Evolutionary conservation across 2,888 invertebrate species (phyloP), one percentile per base, ranked within the genome.

Genomic region (Leptinotarsa rubiginosa): DNA sequence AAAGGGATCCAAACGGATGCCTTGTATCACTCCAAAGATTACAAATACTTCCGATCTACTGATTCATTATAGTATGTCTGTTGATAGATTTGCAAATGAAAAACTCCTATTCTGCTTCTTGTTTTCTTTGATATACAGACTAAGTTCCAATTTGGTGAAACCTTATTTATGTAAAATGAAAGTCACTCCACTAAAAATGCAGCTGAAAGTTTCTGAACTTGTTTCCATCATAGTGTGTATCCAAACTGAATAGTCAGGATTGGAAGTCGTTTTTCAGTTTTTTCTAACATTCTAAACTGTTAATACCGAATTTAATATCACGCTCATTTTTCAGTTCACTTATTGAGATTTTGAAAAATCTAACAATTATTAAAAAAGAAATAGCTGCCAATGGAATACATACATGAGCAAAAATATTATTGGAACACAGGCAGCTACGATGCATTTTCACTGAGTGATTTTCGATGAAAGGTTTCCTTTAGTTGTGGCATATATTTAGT

Each of bases 11-110:
- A 59, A 18, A 18, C 13, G 16, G 25, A 54, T 50, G 52, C 62
- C 73, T 66, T 62, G 69, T 73, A 49, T 52, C 52, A 70, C 69
- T 74, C 73, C 73, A 74, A 74, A 74, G 74, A 74, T 73, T 73
- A 67, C 54, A 67, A 67, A 64, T 73, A 31, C 41, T 54, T 67
- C 66, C 62, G 25, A 56, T 56, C 22, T 22, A 56, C 25, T 56
- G 22, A 13, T 56, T 56, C 20, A 13, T 22, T 56, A 15, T 56
- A 22, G 22, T 22, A 13, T 22, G 18, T 12, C 13, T 13, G 12
- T 12, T 56, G 22, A 56, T 62, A 31, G 15, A n/a, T 62, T 62
- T 62, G 31, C 41, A 31, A 10, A 31, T 62, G 10, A 5, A 15
- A 31, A 31, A n/a, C 62, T 18, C 62, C 31, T 62, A 4, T 31